These are phyloP conservation scores for Mylabris sibirica DNA, from an alignment of 2,888 invertebrate species.

Conservation along the genomic window DNA sequence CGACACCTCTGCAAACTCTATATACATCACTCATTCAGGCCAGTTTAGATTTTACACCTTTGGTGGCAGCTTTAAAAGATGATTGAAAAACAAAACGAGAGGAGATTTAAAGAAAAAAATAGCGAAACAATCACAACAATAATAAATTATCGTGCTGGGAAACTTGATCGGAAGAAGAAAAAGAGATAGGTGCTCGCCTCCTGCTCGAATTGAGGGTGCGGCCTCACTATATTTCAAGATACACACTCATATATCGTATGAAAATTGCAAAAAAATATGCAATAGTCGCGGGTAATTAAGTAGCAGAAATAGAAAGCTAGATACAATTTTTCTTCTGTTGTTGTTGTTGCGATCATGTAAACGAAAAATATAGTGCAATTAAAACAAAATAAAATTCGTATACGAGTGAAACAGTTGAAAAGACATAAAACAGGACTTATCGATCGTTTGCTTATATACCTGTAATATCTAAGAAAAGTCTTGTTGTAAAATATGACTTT, in stretches of 20 bases:
- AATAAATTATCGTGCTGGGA: background rate
- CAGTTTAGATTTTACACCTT: constrained; percentile 9
- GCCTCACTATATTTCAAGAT: background rate
- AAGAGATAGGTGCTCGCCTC: background rate
- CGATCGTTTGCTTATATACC: background rate
- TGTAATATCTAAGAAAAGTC: constrained; percentile 4
- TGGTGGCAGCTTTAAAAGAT: constrained; percentile 12
- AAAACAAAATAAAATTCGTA: constrained; percentile 7
- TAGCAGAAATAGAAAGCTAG: background rate
- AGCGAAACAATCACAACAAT: constrained; percentile 8
- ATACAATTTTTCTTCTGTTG: background rate
- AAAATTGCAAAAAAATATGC: too few relatives aligned
- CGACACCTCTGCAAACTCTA: constrained; percentile 36
- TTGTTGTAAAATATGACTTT: background rate
- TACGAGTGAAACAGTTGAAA: constrained; percentile 6
- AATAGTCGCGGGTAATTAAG: background rate
- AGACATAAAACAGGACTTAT: constrained; percentile 3
- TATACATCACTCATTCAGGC: constrained; percentile 30
- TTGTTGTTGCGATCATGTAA: background rate
- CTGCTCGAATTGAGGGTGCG: background rate
- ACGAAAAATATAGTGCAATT: constrained; percentile 9
- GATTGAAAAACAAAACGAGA: too few relatives aligned
- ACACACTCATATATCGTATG: background rate
- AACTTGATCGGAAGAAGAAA: constrained; percentile 1
- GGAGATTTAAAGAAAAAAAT: background rate